These are phyloP conservation scores for Gallinago paraguaiae DNA, from an alignment of 2,113 vertebrate species.

Conservation along the genomic window DNA sequence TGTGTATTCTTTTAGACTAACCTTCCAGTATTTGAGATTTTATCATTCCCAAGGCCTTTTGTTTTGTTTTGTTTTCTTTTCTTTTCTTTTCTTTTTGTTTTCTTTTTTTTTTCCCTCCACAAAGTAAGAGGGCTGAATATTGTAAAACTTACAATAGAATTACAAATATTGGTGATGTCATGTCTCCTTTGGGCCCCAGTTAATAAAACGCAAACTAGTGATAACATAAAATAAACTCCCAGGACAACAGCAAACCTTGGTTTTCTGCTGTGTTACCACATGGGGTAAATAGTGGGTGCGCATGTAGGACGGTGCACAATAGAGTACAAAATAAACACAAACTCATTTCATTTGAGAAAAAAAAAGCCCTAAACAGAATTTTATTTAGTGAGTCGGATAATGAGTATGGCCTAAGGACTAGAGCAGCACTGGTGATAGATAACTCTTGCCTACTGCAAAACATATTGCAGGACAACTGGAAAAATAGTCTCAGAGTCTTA, in stretches of 20 bases:
- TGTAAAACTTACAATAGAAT: not conserved
- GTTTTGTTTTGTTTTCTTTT: not conserved
- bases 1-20: not conserved
- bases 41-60: not conserved
- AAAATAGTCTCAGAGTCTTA: not conserved
- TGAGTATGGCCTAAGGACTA: slow-evolving; percentile 2
- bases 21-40: not conserved
- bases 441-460: slow-evolving; percentile 5
- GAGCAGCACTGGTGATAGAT: not conserved
- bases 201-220: slow-evolving; percentile 15
- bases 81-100: not conserved
- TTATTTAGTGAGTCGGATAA: slow-evolving; percentile 44
- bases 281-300: not conserved
- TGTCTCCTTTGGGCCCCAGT: not conserved
- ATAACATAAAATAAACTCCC: not conserved
- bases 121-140: not conserved
- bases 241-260: not conserved
- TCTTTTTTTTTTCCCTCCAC: accelerated
- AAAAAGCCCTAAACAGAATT: slow-evolving; percentile 29
- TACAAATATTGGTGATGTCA: not conserved
- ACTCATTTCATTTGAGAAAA: slow-evolving; percentile 16
- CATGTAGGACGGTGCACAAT: not conserved
- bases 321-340: slow-evolving; percentile 35
- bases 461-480: not conserved
- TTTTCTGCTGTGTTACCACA: slow-evolving; percentile 18